Base-by-base conservation (phyloP, 1,140 invertebrate genomes). In the Lucilia cuprina region DNA sequence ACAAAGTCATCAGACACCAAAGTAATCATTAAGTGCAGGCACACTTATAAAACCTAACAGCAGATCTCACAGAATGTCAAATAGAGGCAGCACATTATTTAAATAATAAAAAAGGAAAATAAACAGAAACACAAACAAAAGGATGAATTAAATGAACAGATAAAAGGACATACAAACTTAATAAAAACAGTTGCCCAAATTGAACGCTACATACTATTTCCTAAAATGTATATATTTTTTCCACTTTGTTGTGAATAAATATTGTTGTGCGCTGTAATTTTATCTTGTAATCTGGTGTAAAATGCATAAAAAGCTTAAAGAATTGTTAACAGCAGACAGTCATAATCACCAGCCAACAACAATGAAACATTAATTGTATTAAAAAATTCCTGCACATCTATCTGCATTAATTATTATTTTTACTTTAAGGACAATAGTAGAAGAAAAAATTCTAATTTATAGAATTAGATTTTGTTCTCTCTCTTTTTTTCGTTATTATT, bases 1-100 rank as follows among this genome's bases (percentile, higher is more conserved):
- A 70, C 65, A 70, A 25, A 70, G 21, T 21, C 65, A 70, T 21
- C 65, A 70, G 65, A 70, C 65, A 70, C 21, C 65, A 21, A 70
- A 70, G n/a, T 70, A 70, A n/a, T 70, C 65, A 70, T 70, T 70
- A 70, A 70, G 65, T 70, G 65, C 65, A 70, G 41, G 41, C 65
- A 70, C 65, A 70, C 65, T 17, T 60, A 60, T 19, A 70, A 21
- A 55, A 4, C 50, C 5, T 41, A 30, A 30, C 25, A 10, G 41
- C 55, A 60, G 13, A 60, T 17, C 14, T n/a, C 55, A 19, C 21
- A 21, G n/a, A 21, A 60, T 17, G 14, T 60, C 0, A 70, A 21
- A 70, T 5, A 70, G 65, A 21, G 25, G 14, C 55, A 60, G n/a
- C 55, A 17, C 14, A 60, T 60, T 60, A 60, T 60, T 60, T 60